Base-by-base conservation (phyloP, 2,113 vertebrate species). In the Maccullochella peelii region DNA sequence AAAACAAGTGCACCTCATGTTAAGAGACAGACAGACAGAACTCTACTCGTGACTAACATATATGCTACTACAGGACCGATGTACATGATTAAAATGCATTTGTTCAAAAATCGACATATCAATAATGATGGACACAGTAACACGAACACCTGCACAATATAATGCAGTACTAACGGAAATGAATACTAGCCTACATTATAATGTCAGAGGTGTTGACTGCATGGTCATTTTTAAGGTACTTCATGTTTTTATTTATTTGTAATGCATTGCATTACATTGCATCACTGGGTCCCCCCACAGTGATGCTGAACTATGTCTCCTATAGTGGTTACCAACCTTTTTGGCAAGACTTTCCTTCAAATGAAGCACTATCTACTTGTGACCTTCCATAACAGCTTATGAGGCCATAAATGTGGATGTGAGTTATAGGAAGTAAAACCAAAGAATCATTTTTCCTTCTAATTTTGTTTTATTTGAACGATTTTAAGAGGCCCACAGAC, bases 1-100 rank as follows among this genome's bases (percentile, higher is more conserved):
- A 89, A 91, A 95, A 94, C 91, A 94, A 93, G 90, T 92, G 92
- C 89, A 93, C 92, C 91, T 92, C 93, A 94, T 91, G 92, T 91
- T 83, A 91, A 90, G 73, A 90, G 82, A 88, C 82, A 57, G 90
- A 88, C 82, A 57, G 90, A 84, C 80, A 85, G 90, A 84, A 94
- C 86, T 89, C 89, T 89, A 77, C 92, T 92, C 88, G 85, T 95
- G 94, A 95, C 95, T 59, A 82, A 87, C 69, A 83, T 74, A 54
- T 57, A 73, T 59, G 27, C 62, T 54, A 55, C 63, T 74, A 77
- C 70, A 75, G 23, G 47, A 65, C 73, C 67, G 27, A 33, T 61
- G 55, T 36, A 2, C 38, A 63, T 11, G 7, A 27, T 59, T 36
- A 8, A 10, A 54, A 44, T 36, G 8, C 1, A n/a, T 10, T 47